These are phyloP conservation scores for Rhorus exstirpatorius DNA, from an alignment of 2,888 invertebrate species.

Conservation along the genomic window DNA sequence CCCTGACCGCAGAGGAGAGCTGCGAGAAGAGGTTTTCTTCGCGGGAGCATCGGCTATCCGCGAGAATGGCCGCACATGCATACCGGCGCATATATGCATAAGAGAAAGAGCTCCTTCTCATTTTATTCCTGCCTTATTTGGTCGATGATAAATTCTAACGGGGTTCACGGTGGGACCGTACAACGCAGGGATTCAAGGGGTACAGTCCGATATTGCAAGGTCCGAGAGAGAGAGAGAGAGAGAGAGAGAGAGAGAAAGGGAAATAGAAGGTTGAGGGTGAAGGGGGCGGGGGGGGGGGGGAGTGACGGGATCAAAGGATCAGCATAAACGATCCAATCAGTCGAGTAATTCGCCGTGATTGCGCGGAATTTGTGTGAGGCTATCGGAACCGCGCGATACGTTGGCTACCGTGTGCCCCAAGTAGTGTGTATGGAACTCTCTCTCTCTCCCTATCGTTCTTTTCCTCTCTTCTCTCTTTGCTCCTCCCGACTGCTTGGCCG, in stretches of 20 bases:
- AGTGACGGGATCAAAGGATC: constrained; percentile 84
- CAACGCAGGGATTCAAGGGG: constrained; percentile 26
- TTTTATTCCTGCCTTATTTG: constrained; percentile 84
- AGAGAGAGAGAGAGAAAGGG: constrained; percentile 51
- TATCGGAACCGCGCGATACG: constrained; percentile 73
- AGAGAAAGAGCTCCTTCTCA: constrained; percentile 75
- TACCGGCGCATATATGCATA: constrained; percentile 19
- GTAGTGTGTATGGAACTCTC: constrained; percentile 2
- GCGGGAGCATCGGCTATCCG: constrained; percentile 43
- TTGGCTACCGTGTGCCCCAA: constrained; percentile 79
- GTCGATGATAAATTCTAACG: constrained; percentile 84
- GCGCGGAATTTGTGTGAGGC: constrained; percentile 82
- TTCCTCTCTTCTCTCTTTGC: constrained; percentile 15
- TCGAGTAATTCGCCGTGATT: constrained; percentile 85
- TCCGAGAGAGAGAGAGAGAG: constrained; percentile 57
- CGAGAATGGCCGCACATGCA: constrained; percentile 75
- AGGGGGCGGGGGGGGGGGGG: constrained; percentile 61
- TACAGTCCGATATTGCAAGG: constrained; percentile 23
- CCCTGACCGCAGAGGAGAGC: constrained; percentile 82
- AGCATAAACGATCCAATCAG: constrained; percentile 86
- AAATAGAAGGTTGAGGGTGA: constrained; percentile 10
- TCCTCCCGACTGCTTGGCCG: constrained; percentile 55
- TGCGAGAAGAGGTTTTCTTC: constrained; percentile 46
- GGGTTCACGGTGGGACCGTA: constrained; percentile 57
- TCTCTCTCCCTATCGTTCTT: constrained; percentile 24